These are phyloP conservation scores for Agriopis aurantiaria DNA, from an alignment of 2,888 invertebrate species.

Conservation along the genomic window DNA sequence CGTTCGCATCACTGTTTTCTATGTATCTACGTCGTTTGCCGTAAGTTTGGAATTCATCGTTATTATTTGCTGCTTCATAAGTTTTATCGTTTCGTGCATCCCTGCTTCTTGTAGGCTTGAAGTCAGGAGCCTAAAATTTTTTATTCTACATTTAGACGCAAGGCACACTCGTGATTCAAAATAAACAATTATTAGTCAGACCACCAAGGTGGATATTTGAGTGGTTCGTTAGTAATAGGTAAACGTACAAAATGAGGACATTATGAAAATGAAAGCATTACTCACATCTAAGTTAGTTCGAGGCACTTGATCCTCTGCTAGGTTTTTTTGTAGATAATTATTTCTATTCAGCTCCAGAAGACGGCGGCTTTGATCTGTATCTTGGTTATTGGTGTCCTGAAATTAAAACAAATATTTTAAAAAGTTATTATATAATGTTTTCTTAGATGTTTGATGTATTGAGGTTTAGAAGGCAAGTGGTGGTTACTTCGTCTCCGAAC, in stretches of 20 bases:
- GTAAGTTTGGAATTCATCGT: constrained; percentile 43
- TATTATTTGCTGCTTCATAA: constrained; percentile 33
- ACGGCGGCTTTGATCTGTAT: constrained; percentile 47
- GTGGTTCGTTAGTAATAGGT: too few relatives aligned
- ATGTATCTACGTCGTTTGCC: constrained; percentile 49
- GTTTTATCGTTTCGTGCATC: constrained; percentile 51
- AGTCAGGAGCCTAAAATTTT: constrained; percentile 55
- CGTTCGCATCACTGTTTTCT: constrained; percentile 49
- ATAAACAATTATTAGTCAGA: neutral
- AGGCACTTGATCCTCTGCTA: constrained; percentile 42
- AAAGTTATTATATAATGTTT: neutral
- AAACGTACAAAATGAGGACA: neutral
- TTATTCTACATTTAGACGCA: neutral
- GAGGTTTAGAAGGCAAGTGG: neutral
- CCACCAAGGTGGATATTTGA: too few relatives aligned
- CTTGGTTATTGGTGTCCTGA: constrained; percentile 49
- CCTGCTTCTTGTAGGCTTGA: constrained; percentile 48
- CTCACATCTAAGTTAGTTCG: constrained; percentile 46
- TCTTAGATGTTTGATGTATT: too few relatives aligned
- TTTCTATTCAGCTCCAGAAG: constrained; percentile 48
- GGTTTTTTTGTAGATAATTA: constrained; percentile 49
- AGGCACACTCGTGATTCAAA: neutral
- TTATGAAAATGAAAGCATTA: neutral
- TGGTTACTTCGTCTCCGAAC: constrained; percentile 31
- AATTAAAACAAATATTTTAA: constrained; percentile 7